phyloP scores from a whole-genome alignment of 2,113 vertebrate genomes.

The Ptilorrhoa leucosticta region DNA sequence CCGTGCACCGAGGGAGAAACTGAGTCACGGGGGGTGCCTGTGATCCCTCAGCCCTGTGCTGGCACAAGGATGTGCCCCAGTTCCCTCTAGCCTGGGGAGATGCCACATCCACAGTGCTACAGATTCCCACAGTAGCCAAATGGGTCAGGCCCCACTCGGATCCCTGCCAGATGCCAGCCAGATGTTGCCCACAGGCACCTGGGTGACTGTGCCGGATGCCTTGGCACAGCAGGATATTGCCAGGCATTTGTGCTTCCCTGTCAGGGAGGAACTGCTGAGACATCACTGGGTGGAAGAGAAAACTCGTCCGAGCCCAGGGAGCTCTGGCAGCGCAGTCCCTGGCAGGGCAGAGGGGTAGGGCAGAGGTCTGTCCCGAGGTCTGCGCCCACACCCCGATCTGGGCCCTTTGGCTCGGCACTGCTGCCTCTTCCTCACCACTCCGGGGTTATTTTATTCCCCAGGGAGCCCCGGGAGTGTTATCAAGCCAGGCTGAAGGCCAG shows the following conservation, averaged over 20 bases:
- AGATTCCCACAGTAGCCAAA: background rate
- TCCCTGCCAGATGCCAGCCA: background rate
- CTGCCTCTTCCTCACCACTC: background rate
- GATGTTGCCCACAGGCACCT: background rate
- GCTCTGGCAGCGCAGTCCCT: background rate
- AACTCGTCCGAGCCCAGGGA: rapidly evolving
- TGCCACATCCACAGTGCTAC: rapidly evolving
- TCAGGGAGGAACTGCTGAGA: background rate
- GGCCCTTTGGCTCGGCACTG: background rate
- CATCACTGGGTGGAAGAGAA: background rate
- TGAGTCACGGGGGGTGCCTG: rapidly evolving
- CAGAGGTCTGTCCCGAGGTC: background rate
- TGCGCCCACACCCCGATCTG: rapidly evolving
- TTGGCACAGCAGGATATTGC: background rate
- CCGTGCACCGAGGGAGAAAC: rapidly evolving
- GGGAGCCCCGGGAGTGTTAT: background rate
- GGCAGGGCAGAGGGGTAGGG: background rate
- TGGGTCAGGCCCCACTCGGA: background rate
- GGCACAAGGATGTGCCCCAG: rapidly evolving
- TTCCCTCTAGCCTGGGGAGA: background rate
- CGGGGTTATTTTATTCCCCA: background rate
- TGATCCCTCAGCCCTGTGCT: background rate
- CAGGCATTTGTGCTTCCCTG: background rate
- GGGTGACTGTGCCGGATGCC: background rate
- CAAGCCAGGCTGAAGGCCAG: background rate